These are phyloP conservation scores for Sciurus carolinensis DNA, from an alignment of 2,797 vertebrate genomes.

Conservation along the genomic window DNA sequence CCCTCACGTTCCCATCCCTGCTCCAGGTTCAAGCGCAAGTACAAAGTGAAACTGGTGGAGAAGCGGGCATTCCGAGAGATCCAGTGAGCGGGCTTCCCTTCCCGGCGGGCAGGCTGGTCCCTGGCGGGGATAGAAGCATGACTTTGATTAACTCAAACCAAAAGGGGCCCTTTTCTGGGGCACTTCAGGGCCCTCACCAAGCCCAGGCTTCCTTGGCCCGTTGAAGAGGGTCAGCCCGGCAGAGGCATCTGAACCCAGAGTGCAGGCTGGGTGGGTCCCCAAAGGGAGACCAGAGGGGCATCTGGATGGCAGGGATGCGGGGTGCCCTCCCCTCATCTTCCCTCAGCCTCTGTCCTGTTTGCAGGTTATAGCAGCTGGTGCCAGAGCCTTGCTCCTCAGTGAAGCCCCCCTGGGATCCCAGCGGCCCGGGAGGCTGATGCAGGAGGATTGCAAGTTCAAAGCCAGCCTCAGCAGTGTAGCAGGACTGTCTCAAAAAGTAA, in stretches of 20 bases:
- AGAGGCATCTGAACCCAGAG: not conserved
- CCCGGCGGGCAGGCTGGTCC: accelerated
- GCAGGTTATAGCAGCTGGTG: constrained; percentile 61
- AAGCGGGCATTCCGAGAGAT: constrained; percentile 95
- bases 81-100: constrained; percentile 86
- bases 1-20: accelerated
- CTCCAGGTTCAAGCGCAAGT: constrained; percentile 94
- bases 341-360: not conserved
- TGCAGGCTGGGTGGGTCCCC: not conserved
- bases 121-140: not conserved
- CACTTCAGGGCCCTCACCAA: not conserved
- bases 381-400: not conserved
- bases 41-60: constrained; percentile 94
- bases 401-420: constrained; percentile 18
- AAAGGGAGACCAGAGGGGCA: not conserved
- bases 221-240: not conserved
- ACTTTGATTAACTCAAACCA: not conserved
- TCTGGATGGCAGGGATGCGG: accelerated
- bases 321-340: accelerated
- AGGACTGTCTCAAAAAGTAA: not conserved
- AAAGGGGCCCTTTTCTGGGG: not conserved
- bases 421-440: not conserved
- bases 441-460: not conserved
- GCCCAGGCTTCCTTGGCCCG: accelerated
- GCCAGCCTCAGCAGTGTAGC: not conserved